Evolutionary conservation across 2,888 invertebrate genomes (phyloP).

Genomic region (Eupithecia pulchellata): DNA sequence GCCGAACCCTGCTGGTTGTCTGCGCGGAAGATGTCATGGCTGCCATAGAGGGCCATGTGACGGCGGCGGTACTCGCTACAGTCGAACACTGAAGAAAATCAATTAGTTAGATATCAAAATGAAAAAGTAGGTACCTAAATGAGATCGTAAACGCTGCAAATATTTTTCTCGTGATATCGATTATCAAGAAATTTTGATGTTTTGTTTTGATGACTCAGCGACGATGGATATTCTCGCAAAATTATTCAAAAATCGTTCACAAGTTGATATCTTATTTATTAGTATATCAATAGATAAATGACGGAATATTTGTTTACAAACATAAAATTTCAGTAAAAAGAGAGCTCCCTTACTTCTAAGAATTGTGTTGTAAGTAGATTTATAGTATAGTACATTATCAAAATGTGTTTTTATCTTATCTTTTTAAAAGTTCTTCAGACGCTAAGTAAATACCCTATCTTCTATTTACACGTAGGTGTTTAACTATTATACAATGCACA

Average conservation of each 20-base stretch:
- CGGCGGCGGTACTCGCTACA: conserved; percentile 96
- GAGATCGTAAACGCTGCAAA: background rate
- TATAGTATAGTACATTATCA: conserved; percentile 1
- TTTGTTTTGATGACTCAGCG: background rate
- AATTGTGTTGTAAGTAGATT: background rate
- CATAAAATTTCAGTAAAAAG: background rate
- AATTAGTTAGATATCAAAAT: conserved; percentile 4
- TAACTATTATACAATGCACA: conserved; percentile 4
- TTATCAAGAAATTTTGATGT: background rate
- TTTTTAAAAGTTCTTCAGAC: conserved; percentile 2
- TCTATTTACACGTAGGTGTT: conserved; percentile 7
- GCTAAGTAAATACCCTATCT: background rate
- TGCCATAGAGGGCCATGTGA: conserved; percentile 92
- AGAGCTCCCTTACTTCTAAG: background rate
- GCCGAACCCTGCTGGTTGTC: conserved; percentile 93
- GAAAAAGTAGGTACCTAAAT: too few relatives aligned
- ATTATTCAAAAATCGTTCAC: too few relatives aligned
- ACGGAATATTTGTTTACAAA: conserved; percentile 3
- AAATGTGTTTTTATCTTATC: conserved; percentile 4
- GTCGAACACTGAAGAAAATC: conserved; percentile 91
- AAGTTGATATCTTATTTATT: too few relatives aligned
- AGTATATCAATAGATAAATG: background rate
- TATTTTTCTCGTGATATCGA: background rate
- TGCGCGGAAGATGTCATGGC: conserved; percentile 94
- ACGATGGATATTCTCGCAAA: background rate